Percentiles rank a stretch among this genome's conserved stretches.
Conservation (phyloP, 2,797 vertebrate genomes). For the Rhabdomys pumilio region DNA sequence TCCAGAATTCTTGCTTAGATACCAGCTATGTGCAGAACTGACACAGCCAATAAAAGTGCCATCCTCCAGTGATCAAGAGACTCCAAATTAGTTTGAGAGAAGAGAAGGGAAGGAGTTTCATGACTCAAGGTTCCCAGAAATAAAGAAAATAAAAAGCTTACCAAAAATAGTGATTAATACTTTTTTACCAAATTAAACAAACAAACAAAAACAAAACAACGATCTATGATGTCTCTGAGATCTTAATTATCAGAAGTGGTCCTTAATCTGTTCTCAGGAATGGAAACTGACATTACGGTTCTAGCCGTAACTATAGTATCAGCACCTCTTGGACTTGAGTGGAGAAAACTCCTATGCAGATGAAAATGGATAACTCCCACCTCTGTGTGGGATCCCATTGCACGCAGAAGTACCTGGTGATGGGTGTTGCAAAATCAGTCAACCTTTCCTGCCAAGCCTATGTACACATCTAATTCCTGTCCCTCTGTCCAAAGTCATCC, state of each 20-base stretch:
- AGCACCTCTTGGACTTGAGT: background rate
- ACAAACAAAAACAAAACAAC: background rate
- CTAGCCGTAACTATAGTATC: background rate
- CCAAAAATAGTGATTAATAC: background rate
- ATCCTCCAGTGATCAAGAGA: background rate
- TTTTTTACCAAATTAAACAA: background rate
- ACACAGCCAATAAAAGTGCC: background rate
- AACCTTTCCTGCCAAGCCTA: background rate
- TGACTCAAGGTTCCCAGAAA: background rate
- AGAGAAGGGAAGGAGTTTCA: background rate
- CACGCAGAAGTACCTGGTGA: background rate
- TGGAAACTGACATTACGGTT: background rate
- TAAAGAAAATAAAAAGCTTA: background rate
- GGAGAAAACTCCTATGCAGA: background rate
- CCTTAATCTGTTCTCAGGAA: conserved; percentile 11
- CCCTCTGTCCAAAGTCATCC: background rate
- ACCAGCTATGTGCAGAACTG: background rate
- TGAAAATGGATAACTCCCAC: background rate
- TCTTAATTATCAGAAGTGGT: background rate
- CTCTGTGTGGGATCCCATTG: background rate
- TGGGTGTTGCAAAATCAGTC: background rate
- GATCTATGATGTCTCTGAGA: background rate
- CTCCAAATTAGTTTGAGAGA: background rate
- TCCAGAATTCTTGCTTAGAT: background rate
- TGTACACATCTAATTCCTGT: background rate